Evolutionary conservation across 2,113 vertebrate species (phyloP).

Genomic region (Alexandromys fortis): DNA sequence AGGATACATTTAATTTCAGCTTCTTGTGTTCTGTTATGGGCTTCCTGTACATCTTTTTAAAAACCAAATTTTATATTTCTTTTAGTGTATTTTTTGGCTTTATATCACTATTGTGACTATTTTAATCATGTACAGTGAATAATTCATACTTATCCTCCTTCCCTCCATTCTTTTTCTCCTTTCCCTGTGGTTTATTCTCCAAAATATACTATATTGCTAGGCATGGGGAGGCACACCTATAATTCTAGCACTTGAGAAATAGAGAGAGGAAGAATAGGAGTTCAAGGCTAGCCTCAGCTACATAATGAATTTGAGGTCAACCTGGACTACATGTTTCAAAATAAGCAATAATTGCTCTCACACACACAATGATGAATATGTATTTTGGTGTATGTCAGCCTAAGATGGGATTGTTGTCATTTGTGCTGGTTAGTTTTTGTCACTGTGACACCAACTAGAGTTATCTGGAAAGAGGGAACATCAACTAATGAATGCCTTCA

Average conservation of each 20-base stretch:
- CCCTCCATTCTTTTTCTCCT: background rate
- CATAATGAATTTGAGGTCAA: background rate
- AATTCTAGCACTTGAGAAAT: background rate
- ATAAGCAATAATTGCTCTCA: background rate
- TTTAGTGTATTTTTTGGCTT: slow-evolving; percentile 19
- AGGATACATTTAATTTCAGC: slow-evolving; percentile 15
- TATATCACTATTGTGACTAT: slow-evolving; percentile 49
- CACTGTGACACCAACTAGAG: background rate
- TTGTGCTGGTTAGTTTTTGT: background rate
- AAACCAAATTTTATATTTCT: slow-evolving; percentile 21
- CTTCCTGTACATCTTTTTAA: background rate
- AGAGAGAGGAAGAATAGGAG: background rate
- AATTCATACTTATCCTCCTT: background rate
- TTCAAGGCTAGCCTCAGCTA: background rate
- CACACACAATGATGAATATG: background rate
- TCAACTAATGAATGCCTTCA: background rate
- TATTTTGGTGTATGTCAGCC: slow-evolving; percentile 51
- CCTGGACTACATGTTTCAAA: background rate
- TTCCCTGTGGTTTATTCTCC: slow-evolving; percentile 2
- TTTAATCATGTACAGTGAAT: slow-evolving; percentile 48
- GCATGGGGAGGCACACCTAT: background rate
- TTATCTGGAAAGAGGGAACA: background rate
- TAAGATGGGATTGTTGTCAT: background rate
- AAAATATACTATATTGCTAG: background rate
- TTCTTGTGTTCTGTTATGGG: slow-evolving; percentile 30